Evolutionary conservation across 2,113 vertebrate genomes (phyloP), one percentile per base, ranked within the genome.

Genomic region (Anthoscopus minutus): DNA sequence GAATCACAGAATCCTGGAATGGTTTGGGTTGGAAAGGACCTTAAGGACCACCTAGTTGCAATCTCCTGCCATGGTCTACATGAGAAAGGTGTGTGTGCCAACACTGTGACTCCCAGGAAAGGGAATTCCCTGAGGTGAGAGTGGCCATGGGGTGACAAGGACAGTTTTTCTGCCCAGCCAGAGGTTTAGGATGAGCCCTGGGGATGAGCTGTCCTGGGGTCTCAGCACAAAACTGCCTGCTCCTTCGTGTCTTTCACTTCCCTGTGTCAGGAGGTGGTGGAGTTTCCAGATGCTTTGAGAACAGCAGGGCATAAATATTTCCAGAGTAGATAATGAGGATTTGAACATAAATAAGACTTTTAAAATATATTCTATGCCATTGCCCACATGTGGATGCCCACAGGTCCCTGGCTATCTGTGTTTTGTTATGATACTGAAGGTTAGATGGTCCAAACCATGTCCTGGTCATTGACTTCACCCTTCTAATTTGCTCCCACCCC

Each of bases 31-130:
- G 80, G 48, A 83, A 83, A 54, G 35, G 42, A 70, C 15, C 27
- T 44, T 8, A 33, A 44, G 27, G 27, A 70, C 42, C 31, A 37
- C 33, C 42, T 3, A 20, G 22, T 21, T 62, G 35, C 56, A 35
- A 8, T 17, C 42, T 27, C 31, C 35, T 56, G 31, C 8, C 0
- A 0, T 56, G 40, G 4, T 35, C 18, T 33, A 22, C 4, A 0
- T 1, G 20, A 83, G 65, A 50, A 47, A 61, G 45, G 12, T 2
- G 1, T 1, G 1, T 30, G 47, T 30, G 14, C 12, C 38, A 50
- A 7, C 30, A 40, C 33, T 9, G 27, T 6, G 13, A 35, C 4
- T 54, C 28, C 20, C 38, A 58, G 42, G 20, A n/a, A 65, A 47
- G 62, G 27, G 45, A 69, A 27, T 54, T 17, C 65, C 37, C 31